Evolutionary conservation across 2,888 invertebrate genomes (phyloP).

Genomic region (Drosophila paranaensis): DNA sequence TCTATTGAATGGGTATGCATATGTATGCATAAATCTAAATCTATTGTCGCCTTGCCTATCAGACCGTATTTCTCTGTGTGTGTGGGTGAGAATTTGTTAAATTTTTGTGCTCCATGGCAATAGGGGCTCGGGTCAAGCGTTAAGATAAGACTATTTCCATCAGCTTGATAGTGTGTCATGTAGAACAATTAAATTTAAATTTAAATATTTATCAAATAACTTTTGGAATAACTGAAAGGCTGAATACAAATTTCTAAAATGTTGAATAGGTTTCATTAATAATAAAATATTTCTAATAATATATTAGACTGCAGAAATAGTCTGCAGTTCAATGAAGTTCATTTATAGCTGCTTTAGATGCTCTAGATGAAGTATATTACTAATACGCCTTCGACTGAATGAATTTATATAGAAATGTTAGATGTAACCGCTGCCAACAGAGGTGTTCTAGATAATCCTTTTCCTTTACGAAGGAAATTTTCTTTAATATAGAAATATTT

Average conservation of each 20-base stretch:
- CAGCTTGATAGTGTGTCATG: constrained; percentile 6
- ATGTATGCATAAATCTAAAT: constrained; percentile 35
- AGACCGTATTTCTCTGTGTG: neutral
- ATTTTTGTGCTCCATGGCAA: constrained; percentile 24
- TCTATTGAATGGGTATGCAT: constrained; percentile 26
- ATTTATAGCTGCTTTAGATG: no score
- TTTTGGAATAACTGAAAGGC: neutral
- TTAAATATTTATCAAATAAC: constrained; percentile 11
- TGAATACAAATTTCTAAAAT: neutral
- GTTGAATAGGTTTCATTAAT: neutral
- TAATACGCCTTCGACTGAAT: neutral
- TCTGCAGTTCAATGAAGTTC: no score
- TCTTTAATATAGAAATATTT: no score
- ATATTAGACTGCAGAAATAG: neutral
- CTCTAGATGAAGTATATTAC: neutral
- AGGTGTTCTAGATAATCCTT: no score
- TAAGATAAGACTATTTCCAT: constrained; percentile 34
- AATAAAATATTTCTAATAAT: neutral
- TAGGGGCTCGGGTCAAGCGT: constrained; percentile 36
- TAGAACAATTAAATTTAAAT: constrained; percentile 3
- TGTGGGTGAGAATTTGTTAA: constrained; percentile 26
- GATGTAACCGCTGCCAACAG: no score
- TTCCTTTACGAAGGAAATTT: no score
- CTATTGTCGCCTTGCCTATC: constrained; percentile 24
- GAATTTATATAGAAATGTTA: no score